Conservation (phyloP, 2,113 vertebrate species). For the Telmatochromis sp. region DNA sequence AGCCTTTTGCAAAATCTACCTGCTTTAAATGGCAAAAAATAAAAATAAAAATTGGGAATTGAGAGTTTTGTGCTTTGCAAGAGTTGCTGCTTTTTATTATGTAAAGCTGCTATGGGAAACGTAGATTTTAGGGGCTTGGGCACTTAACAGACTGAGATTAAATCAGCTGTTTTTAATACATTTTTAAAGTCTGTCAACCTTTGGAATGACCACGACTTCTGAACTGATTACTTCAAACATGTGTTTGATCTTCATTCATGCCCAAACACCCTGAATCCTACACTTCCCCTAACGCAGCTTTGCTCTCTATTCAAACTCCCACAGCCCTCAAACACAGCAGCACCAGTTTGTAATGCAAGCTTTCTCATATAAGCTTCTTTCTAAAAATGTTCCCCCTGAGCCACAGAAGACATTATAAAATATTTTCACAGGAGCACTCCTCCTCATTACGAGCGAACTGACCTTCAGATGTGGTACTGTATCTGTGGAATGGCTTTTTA, state of each 20-base stretch:
- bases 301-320: neutral
- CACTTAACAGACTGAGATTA: neutral
- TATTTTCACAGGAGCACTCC: neutral
- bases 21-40: neutral
- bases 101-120: neutral
- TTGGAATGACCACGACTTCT: neutral
- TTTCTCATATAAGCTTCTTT: neutral
- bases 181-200: neutral
- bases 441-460: neutral
- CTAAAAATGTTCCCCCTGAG: neutral
- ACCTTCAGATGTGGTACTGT: neutral
- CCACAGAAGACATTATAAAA: neutral
- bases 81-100: neutral
- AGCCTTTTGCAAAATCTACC: neutral
- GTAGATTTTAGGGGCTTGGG: neutral
- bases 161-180: neutral
- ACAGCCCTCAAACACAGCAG: neutral
- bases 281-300: neutral
- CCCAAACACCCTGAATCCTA: neutral
- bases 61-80: neutral
- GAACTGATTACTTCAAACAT: neutral
- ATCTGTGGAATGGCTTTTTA: neutral
- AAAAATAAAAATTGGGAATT: neutral
- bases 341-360: neutral
- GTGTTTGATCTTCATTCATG: neutral